phyloP scores from a whole-genome alignment of 2,113 vertebrate species.

The Rhinogobius similis region DNA sequence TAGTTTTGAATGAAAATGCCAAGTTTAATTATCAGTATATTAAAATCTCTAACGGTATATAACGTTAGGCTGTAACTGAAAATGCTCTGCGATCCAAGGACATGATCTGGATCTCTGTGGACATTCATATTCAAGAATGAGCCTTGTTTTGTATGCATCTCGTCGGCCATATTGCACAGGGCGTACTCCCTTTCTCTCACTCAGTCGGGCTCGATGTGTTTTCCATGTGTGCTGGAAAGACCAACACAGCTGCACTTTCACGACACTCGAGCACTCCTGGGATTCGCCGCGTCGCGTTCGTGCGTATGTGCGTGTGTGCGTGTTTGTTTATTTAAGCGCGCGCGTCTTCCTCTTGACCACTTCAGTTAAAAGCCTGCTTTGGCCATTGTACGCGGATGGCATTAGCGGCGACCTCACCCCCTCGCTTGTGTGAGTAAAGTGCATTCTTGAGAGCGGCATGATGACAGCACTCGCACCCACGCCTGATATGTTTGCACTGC shows the following conservation, averaged over 20 bases:
- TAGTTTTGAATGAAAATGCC: no score
- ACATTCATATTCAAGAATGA: neutral
- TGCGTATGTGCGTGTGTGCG: neutral
- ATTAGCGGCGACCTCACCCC: neutral
- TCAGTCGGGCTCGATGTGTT: constrained; percentile 59
- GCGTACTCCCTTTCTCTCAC: constrained; percentile 14
- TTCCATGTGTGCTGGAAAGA: constrained; percentile 77
- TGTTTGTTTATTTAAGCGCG: constrained; percentile 9
- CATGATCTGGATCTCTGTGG: no score
- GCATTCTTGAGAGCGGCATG: constrained; percentile 27
- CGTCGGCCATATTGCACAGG: constrained; percentile 42
- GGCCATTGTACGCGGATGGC: neutral
- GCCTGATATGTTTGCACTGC: constrained; percentile 26
- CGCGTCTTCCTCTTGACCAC: constrained; percentile 49
- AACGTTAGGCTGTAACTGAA: no score
- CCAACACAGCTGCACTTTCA: constrained; percentile 81
- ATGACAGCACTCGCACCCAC: constrained; percentile 30
- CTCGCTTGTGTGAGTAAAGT: constrained; percentile 11
- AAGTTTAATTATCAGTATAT: no score
- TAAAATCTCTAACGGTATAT: no score
- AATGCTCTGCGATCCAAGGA: no score
- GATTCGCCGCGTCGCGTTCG: constrained; percentile 36
- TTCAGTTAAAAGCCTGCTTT: constrained; percentile 44
- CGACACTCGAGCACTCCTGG: constrained; percentile 73
- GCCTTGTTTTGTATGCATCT: constrained; percentile 41